Conservation (phyloP, 2,888 invertebrate genomes). For the Heliconius charithonia region DNA sequence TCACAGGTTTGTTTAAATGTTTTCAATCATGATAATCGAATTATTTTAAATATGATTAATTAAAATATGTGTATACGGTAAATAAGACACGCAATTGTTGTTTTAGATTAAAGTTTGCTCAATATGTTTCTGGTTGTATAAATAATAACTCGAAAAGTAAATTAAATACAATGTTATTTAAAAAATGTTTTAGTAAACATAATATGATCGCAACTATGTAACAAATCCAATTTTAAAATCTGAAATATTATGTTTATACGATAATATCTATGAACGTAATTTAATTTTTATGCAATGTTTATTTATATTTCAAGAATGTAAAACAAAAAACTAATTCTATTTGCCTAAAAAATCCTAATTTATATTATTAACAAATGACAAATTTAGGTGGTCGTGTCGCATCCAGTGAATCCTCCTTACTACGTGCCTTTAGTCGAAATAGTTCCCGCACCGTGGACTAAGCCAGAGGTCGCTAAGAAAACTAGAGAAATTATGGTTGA, state of each 20-base stretch:
- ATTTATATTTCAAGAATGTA: not conserved
- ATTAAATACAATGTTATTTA: not conserved
- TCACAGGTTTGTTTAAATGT: conserved; percentile 71
- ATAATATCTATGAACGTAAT: too few species aligned
- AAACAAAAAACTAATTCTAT: not conserved
- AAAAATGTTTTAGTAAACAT: not conserved
- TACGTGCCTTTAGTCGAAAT: conserved; percentile 97
- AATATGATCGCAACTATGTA: not conserved
- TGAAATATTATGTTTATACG: not conserved
- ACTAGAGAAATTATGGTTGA: conserved; percentile 91
- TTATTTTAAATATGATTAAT: too few species aligned
- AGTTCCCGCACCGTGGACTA: conserved; percentile 97
- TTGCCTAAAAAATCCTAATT: not conserved
- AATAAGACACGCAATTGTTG: too few species aligned
- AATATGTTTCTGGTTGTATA: too few species aligned
- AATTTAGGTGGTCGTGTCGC: conserved; percentile 90
- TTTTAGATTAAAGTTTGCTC: too few species aligned
- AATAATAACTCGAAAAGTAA: too few species aligned
- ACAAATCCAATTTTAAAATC: not conserved
- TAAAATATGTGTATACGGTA: too few species aligned
- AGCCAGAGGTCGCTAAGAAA: conserved; percentile 87
- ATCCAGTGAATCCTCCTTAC: conserved; percentile 98
- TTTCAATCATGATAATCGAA: not conserved
- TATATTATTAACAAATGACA: not conserved
- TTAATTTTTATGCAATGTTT: not conserved